Evolutionary conservation across 2,113 vertebrate species (phyloP), one percentile per base, ranked within the genome.

Genomic region (Cololabis saira): DNA sequence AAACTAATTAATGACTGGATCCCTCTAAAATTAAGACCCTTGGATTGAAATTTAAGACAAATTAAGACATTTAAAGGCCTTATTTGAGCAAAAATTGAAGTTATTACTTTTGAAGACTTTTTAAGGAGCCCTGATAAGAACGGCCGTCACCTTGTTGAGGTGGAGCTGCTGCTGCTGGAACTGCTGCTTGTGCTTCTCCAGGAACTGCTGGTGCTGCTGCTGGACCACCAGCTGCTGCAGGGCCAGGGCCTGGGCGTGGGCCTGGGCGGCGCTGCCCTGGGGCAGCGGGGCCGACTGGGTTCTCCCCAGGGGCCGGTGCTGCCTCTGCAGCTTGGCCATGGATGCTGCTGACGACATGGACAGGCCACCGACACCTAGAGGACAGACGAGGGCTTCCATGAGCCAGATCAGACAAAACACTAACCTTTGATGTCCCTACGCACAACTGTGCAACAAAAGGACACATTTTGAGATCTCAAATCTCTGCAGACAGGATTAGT

Each of bases 111-210:
- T n/a, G n/a, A n/a, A n/a, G n/a, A n/a, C n/a, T n/a, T n/a, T n/a
- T n/a, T n/a, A n/a, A n/a, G n/a, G n/a, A n/a, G n/a, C n/a, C n/a
- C n/a, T n/a, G n/a, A n/a, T n/a, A n/a, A 8, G 30, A 37, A 11
- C 45, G 8, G 3, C 18, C 2, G 17, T 43, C 45, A 98, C 96
- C 95, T 98, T 97, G 93, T 91, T 94, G 74, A 97, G 89, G 90
- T 98, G 96, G 76, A 98, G 93, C 88, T 96, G 96, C 83, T 97
- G 95, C 77, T 97, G 96, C 85, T 97, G 96, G 85, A 97, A 97
- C 68, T 98, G 96, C 91, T 97, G 96, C 90, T 97, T 98, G 91
- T 98, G 96, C 92, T 98, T 98, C 93, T 98, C 96, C 92, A 98
- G 92, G 88, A 98, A 98, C 89, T 98, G 96, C 91, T 98, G 96